Evolutionary conservation across 1,140 invertebrate genomes (phyloP).

Genomic region (Ceratina japonica): DNA sequence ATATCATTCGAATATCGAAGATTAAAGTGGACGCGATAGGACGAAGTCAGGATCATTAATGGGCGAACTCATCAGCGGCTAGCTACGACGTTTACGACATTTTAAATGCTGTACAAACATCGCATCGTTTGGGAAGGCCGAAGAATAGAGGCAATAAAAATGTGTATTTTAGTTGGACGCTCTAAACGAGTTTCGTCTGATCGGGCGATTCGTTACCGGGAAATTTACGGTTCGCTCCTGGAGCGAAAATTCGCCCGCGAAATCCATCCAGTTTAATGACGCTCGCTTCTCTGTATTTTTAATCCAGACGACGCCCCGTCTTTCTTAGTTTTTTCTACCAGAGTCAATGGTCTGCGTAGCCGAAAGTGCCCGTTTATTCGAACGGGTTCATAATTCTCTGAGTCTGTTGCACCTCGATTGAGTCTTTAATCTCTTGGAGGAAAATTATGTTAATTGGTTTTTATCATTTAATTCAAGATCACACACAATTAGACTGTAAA

Average conservation of each 20-base stretch:
- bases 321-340: not conserved
- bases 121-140: not conserved
- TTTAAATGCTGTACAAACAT: slow-evolving; percentile 28
- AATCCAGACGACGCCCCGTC: no score
- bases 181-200: not conserved
- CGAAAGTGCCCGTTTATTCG: no score
- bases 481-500: no score
- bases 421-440: no score
- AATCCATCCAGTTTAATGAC: slow-evolving; percentile 25
- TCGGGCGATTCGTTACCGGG: slow-evolving; percentile 15
- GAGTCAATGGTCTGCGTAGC: not conserved
- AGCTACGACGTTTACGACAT: slow-evolving; percentile 22
- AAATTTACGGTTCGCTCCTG: slow-evolving; percentile 31
- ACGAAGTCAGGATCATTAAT: slow-evolving; percentile 30
- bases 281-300: not conserved
- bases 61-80: slow-evolving; percentile 21
- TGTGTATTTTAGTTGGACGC: slow-evolving; percentile 24
- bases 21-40: slow-evolving; percentile 31
- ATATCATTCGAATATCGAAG: slow-evolving; percentile 1
- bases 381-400: no score
- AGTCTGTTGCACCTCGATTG: no score
- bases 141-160: slow-evolving; percentile 22
- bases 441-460: no score
- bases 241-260: slow-evolving; percentile 6
- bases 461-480: no score